Evolutionary conservation across 92 coral and sea anemone species (phyloP).

Genomic region (Porites lobata): DNA sequence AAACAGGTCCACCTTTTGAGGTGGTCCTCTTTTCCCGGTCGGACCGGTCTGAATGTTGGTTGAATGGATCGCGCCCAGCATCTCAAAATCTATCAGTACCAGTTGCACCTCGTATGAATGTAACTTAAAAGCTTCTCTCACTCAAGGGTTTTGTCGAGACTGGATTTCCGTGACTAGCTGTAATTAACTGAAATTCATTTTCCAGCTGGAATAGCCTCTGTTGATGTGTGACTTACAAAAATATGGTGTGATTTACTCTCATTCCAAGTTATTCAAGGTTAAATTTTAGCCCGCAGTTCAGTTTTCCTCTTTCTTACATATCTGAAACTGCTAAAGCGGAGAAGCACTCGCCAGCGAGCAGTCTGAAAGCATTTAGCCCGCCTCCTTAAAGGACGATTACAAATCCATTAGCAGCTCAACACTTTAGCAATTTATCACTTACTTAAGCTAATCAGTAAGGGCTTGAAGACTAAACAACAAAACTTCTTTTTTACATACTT

Average conservation of each 20-base stretch:
- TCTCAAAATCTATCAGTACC: background rate
- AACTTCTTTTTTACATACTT: slow-evolving; percentile 7
- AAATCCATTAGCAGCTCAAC: slow-evolving; percentile 47
- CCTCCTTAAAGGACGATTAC: slow-evolving; percentile 22
- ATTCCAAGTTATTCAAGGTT: background rate
- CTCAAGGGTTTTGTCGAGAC: background rate
- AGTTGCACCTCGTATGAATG: slow-evolving; percentile 17
- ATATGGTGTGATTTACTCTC: background rate
- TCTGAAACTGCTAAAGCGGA: background rate
- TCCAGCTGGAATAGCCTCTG: slow-evolving; percentile 26
- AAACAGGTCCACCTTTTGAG: no score
- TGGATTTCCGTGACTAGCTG: slow-evolving; percentile 48
- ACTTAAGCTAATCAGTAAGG: slow-evolving; percentile 47
- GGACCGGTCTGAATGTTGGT: no score
- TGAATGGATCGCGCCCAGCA: background rate
- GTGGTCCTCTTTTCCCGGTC: no score
- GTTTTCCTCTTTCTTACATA: background rate
- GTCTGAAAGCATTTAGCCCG: slow-evolving; percentile 9
- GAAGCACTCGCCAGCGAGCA: background rate
- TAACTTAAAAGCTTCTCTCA: slow-evolving; percentile 11
- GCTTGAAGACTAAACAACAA: slow-evolving; percentile 42
- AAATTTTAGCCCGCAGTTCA: background rate
- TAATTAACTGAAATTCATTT: slow-evolving; percentile 1
- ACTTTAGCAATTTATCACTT: slow-evolving; percentile 56
- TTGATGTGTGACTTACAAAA: slow-evolving; percentile 23